Evolutionary conservation across 2,113 vertebrate species (phyloP).

Genomic region (Narcine bancroftii): DNA sequence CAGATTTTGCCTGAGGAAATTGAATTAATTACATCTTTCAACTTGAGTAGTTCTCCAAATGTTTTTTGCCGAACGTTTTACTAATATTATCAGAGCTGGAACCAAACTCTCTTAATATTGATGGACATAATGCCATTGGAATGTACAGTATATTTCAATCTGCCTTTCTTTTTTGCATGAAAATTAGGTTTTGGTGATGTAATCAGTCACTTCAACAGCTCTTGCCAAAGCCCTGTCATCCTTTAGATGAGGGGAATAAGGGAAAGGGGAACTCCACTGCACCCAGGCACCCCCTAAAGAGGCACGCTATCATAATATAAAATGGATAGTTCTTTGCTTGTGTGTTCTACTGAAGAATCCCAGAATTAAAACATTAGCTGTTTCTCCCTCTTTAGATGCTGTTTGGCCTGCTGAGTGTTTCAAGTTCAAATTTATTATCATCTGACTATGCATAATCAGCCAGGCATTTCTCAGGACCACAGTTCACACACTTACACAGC

Average conservation of each 20-base stretch:
- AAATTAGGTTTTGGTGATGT: background rate
- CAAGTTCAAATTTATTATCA: too few species aligned
- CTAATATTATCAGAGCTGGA: background rate
- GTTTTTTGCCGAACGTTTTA: background rate
- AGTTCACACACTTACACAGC: too few species aligned
- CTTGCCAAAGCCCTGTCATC: background rate
- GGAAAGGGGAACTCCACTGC: background rate
- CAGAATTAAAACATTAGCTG: too few species aligned
- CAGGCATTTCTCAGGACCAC: too few species aligned
- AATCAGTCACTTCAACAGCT: background rate
- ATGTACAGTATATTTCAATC: constrained; percentile 7
- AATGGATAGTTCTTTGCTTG: background rate
- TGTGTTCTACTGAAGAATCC: background rate
- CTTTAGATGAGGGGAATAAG: background rate
- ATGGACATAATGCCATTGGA: background rate
- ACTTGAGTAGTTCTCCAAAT: background rate
- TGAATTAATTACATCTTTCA: background rate
- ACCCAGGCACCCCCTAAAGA: too few species aligned
- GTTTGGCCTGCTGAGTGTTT: too few species aligned
- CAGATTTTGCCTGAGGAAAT: background rate
- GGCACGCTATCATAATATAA: background rate
- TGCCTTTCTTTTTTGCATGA: background rate
- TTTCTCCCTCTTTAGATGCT: too few species aligned
- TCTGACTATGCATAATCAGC: too few species aligned
- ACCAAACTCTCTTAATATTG: background rate